Base-by-base conservation (phyloP, 1,140 invertebrate genomes). In the Palaemon carinicauda region DNA sequence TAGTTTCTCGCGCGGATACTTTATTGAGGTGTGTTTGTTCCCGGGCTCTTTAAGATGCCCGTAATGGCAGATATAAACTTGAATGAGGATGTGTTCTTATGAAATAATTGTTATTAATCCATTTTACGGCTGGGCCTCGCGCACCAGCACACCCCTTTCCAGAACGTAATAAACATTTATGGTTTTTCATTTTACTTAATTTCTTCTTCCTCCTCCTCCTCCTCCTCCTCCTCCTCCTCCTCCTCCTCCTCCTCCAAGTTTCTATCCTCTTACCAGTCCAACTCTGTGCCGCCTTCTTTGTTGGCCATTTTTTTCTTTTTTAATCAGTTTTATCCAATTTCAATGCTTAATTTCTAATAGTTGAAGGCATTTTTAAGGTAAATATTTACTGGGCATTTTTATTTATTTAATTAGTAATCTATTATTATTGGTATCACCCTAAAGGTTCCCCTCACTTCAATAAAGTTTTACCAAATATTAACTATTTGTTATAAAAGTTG, bases 31-130 rank as follows among this genome's bases (percentile, higher is more conserved):
- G 71, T 73, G 15, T 75, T 33, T 75, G 41, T 33, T 75, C 17
- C 51, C 51, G 71, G 21, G 71, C 21, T 33, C 51, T 33, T 75
- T 75, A 75, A 73, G 51, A 50, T 33, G 41, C 52, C 54, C 33
- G 19, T 80, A 80, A 80, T 80, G 78, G 78, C 27, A 17, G 78
- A 54, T 80, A 80, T 60, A 80, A 60, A 80, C 52, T 79, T 19
- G 78, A 52, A 80, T 52, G 54, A 24, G 12, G 52, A 80, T 52
- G 53, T 54, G 33, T 56, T 24, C 54, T 54, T 80, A 80, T 80
- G 78, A 80, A 80, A 54, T 33, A 60, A 60, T 60, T 80, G 78
- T 60, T 80, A 80, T 80, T 80, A 80, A 80, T 56, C 54, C 78
- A 54, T n/a, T 60, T 80, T 60, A 60, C 33, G 52, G 78, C 24